Evolutionary conservation across 2,797 vertebrate species (phyloP), one percentile per base, ranked within the genome.

Genomic region (Enoplosus armatus): DNA sequence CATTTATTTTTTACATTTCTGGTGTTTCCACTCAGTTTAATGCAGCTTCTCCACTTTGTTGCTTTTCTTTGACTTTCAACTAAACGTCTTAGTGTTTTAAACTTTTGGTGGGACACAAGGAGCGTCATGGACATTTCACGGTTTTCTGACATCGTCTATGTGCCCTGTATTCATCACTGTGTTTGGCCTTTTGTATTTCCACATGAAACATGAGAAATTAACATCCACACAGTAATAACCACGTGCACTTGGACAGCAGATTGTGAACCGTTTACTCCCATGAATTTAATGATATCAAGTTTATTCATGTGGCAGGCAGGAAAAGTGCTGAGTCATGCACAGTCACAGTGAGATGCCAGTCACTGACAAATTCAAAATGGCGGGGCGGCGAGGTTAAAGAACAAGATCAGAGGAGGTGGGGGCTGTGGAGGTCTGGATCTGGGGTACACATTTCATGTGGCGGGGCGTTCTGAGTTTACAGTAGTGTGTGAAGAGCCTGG

Each of bases 261-360:
- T 1, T 7, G 10, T 1, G 8, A 51, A 7, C 22, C 20, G 10
- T 45, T 47, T 3, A 12, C n/a, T 26, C 11, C 6, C 5, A 8
- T 0, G 51, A 18, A 33, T 41, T 45, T 69, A 55, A 55, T 24
- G 64, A 60, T 63, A 62, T 73, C 29, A 56, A 16, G 39, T 61
- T 56, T n/a, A 51, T 15, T 58, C 58, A 64, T 41, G 63, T 27
- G 26, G 24, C 58, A 5, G 43, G 20, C 37, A 16, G 59, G 33
- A 55, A 59, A 77, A 59, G 41, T 73, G 90, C 87, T 27, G 83
- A 90, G 82, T 90, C 89, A 88, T 75, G 41, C 62, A 29, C 39
- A 56, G 80, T 79, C 63, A 84, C 55, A 54, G 51, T 9, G 37
- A 87, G 79, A 81, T 64, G 72, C 62, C 41, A 8, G 56, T 26